phyloP scores from a whole-genome alignment of 2,888 invertebrate genomes.

The Watsonalla binaria region DNA sequence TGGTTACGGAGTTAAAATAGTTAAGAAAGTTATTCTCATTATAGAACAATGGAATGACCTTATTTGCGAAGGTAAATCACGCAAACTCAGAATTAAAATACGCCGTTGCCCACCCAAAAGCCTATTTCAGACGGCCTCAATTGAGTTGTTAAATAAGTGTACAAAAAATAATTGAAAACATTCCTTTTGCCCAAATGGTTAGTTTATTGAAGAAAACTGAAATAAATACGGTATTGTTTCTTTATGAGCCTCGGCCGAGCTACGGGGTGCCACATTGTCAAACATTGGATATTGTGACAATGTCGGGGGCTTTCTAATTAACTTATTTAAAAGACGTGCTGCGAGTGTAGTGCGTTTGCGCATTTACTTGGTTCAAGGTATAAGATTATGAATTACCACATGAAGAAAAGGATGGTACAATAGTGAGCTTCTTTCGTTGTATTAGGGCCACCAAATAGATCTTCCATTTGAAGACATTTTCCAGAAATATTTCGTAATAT shows the following conservation, averaged over 20 bases:
- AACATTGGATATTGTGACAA: conserved; percentile 56
- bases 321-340: conserved; percentile 59
- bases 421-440: no score
- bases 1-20: not conserved
- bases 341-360: conserved; percentile 26
- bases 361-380: conserved; percentile 4
- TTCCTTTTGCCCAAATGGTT: conserved; percentile 7
- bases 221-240: conserved; percentile 12
- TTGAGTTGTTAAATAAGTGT: not conserved
- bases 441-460: no score
- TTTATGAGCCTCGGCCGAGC: conserved; percentile 27
- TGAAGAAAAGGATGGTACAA: no score
- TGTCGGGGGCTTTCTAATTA: conserved; percentile 53
- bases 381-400: not conserved
- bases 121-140: not conserved
- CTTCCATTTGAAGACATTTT: no score
- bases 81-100: not conserved
- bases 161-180: not conserved
- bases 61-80: not conserved
- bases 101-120: not conserved
- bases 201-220: conserved; percentile 23
- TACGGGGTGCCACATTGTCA: conserved; percentile 37
- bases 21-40: no score
- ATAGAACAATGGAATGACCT: not conserved
- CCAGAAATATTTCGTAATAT: no score